Evolutionary conservation across 2,797 vertebrate genomes (phyloP).

Genomic region (Leuciscus waleckii): DNA sequence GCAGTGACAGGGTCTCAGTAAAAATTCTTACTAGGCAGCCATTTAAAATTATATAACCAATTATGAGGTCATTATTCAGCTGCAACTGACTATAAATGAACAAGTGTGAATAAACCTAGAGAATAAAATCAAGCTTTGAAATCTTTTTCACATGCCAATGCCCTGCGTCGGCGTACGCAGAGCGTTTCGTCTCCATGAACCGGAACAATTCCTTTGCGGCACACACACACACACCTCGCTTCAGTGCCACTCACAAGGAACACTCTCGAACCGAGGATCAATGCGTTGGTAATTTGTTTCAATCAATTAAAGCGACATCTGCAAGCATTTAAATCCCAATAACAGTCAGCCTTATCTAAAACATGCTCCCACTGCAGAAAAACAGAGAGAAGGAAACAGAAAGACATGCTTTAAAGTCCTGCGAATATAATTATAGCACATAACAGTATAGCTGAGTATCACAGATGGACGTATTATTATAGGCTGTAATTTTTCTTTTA

Average conservation of each 20-base stretch:
- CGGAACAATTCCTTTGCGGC: neutral
- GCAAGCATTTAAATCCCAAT: slow-evolving; percentile 78
- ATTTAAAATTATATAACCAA: slow-evolving; percentile 7
- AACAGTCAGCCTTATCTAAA: slow-evolving; percentile 45
- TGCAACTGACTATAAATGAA: neutral
- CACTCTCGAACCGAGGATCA: slow-evolving; percentile 71
- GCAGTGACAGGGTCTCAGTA: neutral
- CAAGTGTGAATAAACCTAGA: slow-evolving; percentile 13
- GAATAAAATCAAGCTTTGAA: slow-evolving; percentile 4
- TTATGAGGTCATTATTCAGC: neutral
- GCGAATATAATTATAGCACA: slow-evolving; percentile 43
- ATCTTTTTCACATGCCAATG: neutral
- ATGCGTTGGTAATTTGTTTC: slow-evolving; percentile 79
- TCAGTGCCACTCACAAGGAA: slow-evolving; percentile 53
- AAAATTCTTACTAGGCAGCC: neutral
- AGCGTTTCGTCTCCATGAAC: slow-evolving; percentile 1
- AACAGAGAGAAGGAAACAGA: slow-evolving; percentile 18
- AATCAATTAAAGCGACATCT: slow-evolving; percentile 83
- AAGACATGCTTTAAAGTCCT: slow-evolving; percentile 5
- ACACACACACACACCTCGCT: slow-evolving; percentile 29
- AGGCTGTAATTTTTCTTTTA: slow-evolving; percentile 49
- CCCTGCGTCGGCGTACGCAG: neutral
- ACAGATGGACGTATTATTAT: slow-evolving; percentile 56
- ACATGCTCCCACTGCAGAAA: slow-evolving; percentile 25
- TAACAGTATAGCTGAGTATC: slow-evolving; percentile 34